These are phyloP conservation scores for Daubentonia madagascariensis DNA, from an alignment of 2,113 vertebrate species.

Conservation along the genomic window DNA sequence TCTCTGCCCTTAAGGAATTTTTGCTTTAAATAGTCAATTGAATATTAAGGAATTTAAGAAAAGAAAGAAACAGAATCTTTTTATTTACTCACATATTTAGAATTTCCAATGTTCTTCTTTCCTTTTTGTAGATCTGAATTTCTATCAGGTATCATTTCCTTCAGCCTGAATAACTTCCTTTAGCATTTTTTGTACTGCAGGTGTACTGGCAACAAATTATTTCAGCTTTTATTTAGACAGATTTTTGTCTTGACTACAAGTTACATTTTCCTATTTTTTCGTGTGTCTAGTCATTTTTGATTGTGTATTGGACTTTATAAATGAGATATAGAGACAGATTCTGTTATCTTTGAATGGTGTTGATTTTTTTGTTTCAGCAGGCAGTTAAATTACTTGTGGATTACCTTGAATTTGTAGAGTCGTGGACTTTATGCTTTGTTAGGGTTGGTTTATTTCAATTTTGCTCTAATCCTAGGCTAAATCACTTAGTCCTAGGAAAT, in stretches of 20 bases:
- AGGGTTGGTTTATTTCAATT: neutral
- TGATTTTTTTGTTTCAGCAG: neutral
- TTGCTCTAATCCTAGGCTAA: neutral
- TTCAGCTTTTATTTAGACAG: neutral
- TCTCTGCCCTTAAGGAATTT: neutral
- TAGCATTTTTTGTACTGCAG: neutral
- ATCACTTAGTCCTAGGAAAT: neutral
- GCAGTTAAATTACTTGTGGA: neutral
- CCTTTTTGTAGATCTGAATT: neutral
- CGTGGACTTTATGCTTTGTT: neutral
- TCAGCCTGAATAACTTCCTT: neutral
- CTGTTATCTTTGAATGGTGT: neutral
- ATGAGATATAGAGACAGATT: neutral
- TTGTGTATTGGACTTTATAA: neutral
- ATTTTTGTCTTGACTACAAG: neutral
- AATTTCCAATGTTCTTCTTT: neutral
- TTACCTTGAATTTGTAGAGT: neutral
- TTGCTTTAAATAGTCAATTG: neutral
- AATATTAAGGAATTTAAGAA: conserved; percentile 25
- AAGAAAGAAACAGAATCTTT: neutral
- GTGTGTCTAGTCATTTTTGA: neutral
- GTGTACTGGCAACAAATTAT: neutral
- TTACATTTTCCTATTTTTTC: neutral
- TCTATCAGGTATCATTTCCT: neutral
- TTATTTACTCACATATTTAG: neutral